Percentiles rank a stretch among this genome's conserved stretches.
These are phyloP conservation scores for Diarsia rubi DNA, from an alignment of 2,888 invertebrate genomes.

Conservation along the genomic window DNA sequence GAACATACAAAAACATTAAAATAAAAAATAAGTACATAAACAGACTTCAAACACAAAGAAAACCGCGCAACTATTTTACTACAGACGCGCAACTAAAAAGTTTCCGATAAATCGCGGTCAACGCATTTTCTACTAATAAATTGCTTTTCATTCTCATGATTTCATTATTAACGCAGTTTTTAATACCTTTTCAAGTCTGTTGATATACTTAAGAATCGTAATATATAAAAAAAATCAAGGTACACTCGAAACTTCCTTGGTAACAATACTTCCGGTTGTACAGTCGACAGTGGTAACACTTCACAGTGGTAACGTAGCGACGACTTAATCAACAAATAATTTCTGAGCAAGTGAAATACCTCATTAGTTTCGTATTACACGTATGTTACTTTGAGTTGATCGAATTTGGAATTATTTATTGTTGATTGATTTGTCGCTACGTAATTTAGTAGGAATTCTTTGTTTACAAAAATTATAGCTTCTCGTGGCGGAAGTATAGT, in stretches of 20 bases:
- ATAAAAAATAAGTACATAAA: slow-evolving; percentile 68
- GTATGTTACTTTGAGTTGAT: too few species aligned
- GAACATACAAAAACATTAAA: slow-evolving; percentile 78
- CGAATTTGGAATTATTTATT: too few species aligned
- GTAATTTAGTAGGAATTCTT: too few species aligned
- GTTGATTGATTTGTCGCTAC: too few species aligned
- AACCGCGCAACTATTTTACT: slow-evolving; percentile 14
- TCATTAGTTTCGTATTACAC: too few species aligned
- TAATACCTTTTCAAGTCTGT: slow-evolving; percentile 11
- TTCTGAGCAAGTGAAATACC: too few species aligned
- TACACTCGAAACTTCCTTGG: slow-evolving; percentile 74
- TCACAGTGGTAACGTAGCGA: too few species aligned
- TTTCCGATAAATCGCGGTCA: slow-evolving; percentile 28
- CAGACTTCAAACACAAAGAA: slow-evolving; percentile 41
- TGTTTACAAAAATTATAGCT: too few species aligned
- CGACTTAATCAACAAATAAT: too few species aligned
- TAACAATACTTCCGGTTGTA: slow-evolving; percentile 64
- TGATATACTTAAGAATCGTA: slow-evolving; percentile 29
- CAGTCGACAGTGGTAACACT: too few species aligned
- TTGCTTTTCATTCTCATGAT: slow-evolving; percentile 1
- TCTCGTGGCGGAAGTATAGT: too few species aligned
- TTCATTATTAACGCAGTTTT: background rate
- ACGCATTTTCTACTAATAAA: slow-evolving; percentile 12
- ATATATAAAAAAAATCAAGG: slow-evolving; percentile 64
- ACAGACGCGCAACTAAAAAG: slow-evolving; percentile 34